Evolutionary conservation across 2,888 invertebrate species (phyloP), one percentile per base, ranked within the genome.

Genomic region (Brachyptera putata): DNA sequence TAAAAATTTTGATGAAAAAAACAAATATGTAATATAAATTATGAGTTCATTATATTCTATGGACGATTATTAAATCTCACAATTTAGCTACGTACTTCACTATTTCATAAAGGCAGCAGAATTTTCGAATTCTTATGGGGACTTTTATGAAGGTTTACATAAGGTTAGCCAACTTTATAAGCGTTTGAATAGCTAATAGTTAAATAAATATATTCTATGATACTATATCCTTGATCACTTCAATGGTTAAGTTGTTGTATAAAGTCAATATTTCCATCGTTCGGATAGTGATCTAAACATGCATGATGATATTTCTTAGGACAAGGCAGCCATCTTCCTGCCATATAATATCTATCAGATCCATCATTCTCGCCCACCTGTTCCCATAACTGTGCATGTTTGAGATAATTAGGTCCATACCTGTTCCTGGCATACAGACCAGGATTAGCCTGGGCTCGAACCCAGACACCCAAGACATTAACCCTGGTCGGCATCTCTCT

Each of bases 381-480:
- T 30, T 68, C 63, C 72, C 72, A 69, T 60, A 68, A 66, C 30
- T 68, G 68, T 2, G 70, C 69, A 64, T 73, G 73, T 26, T 66
- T 64, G 22, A 72, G 69, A 24, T 69, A 67, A 49, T 71, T 69
- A 26, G 64, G 63, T 1, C 72, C 73, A 50, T 70, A 71, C 41
- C 70, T 64, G 57, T 70, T 70, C 18, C 72, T 57, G 1, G 67
- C 67, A 62, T 69, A 68, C 3, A 67, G 65, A 5, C 72, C 72
- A 1, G 73, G 72, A 60, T 72, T 73, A 22, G 68, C 62, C 22
- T 69, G 70, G 1, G 64, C 68, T 30, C 65, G 63, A 7, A 71
- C 66, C 71, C 72, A 71, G 4, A 65, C 62, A 1, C 69, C 70
- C 41, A 68, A 65, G 4, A 70, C 61, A 22, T 69, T 57, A 7